A percentile compares a stretch with the other conserved stretches of the same genome.
Conservation (phyloP, 2,797 vertebrate species). For the Erethizon dorsatum region DNA sequence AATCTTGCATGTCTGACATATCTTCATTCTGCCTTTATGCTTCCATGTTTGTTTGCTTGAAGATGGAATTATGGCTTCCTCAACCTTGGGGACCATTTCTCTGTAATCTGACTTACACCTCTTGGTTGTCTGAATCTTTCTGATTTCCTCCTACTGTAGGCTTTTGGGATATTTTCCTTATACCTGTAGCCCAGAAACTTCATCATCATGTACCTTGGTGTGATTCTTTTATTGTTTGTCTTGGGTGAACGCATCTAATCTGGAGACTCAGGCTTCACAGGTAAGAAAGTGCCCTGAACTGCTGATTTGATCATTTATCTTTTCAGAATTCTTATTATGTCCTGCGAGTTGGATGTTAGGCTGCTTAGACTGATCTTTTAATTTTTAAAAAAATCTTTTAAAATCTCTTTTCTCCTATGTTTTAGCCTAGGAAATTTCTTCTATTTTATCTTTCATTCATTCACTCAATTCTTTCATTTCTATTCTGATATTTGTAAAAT, state of each 20-base stretch:
- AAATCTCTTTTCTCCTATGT: not conserved
- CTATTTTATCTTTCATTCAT: not conserved
- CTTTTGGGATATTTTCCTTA: not conserved
- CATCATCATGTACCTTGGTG: not conserved
- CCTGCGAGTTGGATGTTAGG: not conserved
- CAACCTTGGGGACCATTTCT: not conserved
- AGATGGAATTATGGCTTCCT: not conserved
- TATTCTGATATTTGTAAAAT: not conserved
- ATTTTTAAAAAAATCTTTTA: not conserved
- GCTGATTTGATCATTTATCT: not conserved
- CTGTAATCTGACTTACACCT: too few species aligned
- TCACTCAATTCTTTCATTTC: not conserved
- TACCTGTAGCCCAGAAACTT: not conserved
- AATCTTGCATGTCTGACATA: rapidly evolving
- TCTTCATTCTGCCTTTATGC: not conserved
- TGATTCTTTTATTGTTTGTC: not conserved
- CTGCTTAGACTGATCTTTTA: not conserved
- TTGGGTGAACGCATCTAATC: not conserved
- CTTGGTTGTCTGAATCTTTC: not conserved
- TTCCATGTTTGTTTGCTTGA: rapidly evolving
- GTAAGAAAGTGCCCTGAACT: not conserved
- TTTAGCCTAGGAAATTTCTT: not conserved
- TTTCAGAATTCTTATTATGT: not conserved
- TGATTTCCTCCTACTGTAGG: not conserved
- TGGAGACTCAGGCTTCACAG: not conserved